Evolutionary conservation across 2,797 vertebrate species (phyloP), one percentile per base, ranked within the genome.

Genomic region (Coendou prehensilis): DNA sequence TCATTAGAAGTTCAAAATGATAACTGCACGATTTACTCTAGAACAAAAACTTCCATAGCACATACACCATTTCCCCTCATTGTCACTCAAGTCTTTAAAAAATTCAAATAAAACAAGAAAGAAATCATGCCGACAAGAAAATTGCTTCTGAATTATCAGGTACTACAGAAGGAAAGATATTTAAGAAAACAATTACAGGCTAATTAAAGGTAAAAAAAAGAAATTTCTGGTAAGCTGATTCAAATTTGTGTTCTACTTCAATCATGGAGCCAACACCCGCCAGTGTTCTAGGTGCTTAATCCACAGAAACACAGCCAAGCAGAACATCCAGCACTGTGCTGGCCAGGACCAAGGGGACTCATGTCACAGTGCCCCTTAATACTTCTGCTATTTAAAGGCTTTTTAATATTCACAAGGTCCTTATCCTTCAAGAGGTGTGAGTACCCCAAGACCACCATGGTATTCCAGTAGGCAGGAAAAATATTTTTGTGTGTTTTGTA

Each of bases 111-210:
- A 90, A 94, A 76, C 50, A 75, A 86, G 67, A 93, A 94, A 64
- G 47, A 96, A 96, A 96, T 93, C 82, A 95, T 52, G n/a, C 83
- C 96, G 95, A 94, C 71, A 96, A 93, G 93, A 95, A 95, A 97
- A 96, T 82, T 95, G 75, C 64, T 95, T 96, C 76, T 64, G 80
- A 93, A 94, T 96, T 93, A 87, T 89, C 61, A 87, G 92, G 52
- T 97, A 59, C n/a, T 85, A 85, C 78, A 91, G 81, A 80, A 79
- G 18, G 63, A n/a, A 79, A 92, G 76, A 81, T 56, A 95, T 61
- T 95, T 73, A 80, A 93, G 75, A 95, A 96, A 97, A 93, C 76
- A 93, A 84, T 78, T 89, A 91, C 89, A 96, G 52, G 50, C 87
- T 87, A 97, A 97, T 93, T 97, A 94, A 97, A 91, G 20, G 79